phyloP scores from a whole-genome alignment of 2,888 invertebrate species.

The Zygothrica quintamaculata region DNA sequence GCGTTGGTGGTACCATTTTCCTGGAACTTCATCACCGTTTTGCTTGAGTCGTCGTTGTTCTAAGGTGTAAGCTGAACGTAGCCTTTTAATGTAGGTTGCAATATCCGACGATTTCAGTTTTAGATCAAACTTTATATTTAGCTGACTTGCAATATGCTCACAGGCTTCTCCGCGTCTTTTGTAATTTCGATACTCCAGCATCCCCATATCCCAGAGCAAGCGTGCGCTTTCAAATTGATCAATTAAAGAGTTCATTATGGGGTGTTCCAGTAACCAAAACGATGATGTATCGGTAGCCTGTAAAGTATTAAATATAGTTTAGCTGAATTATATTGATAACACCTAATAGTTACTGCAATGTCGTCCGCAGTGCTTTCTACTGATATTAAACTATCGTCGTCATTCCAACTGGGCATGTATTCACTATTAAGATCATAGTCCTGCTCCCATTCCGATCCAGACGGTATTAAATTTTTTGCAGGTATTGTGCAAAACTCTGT shows the following conservation, averaged over 20 bases:
- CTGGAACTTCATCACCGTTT: neutral
- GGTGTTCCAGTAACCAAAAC: constrained; percentile 44
- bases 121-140: constrained; percentile 26
- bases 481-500: neutral
- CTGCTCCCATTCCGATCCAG: too few relatives aligned
- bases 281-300: constrained; percentile 8
- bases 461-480: neutral
- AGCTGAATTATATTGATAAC: neutral
- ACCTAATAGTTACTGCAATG: neutral
- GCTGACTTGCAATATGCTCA: constrained; percentile 21
- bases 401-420: neutral
- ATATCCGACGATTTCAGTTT: constrained; percentile 24
- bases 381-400: neutral
- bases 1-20: constrained; percentile 29
- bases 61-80: constrained; percentile 19
- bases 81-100: constrained; percentile 11
- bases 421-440: neutral
- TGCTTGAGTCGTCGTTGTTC: constrained; percentile 27
- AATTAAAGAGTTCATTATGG: constrained; percentile 50
- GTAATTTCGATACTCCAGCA: constrained; percentile 30
- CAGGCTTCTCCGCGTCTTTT: constrained; percentile 28
- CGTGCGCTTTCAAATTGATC: constrained; percentile 20
- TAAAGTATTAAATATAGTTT: too few relatives aligned
- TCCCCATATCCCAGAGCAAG: constrained; percentile 36
- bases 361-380: neutral